Evolutionary conservation across 2,113 vertebrate genomes (phyloP).

Genomic region (Colius striatus): DNA sequence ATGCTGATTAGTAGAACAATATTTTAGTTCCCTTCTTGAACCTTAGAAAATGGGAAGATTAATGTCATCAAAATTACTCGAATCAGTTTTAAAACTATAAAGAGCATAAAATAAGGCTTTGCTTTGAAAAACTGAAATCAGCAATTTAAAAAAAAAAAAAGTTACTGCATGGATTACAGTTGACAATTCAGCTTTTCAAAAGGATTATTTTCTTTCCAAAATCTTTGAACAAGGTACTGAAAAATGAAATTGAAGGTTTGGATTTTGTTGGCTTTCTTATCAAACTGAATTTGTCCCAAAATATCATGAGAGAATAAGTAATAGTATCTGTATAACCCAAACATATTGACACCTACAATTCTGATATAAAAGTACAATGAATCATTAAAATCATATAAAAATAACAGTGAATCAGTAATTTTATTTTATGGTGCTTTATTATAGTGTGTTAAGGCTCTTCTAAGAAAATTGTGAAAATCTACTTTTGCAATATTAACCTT

Average conservation of each 20-base stretch:
- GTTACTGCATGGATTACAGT: background rate
- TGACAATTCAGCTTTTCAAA: background rate
- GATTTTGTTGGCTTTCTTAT: background rate
- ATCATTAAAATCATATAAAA: background rate
- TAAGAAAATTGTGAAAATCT: background rate
- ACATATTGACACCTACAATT: background rate
- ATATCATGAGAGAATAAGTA: background rate
- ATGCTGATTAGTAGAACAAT: background rate
- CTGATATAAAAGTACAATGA: too few relatives aligned
- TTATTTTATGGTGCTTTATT: background rate
- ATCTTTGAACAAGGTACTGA: background rate
- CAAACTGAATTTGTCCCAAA: background rate
- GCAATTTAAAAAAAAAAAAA: background rate
- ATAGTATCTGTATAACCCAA: background rate
- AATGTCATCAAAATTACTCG: background rate
- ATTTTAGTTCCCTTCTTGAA: background rate
- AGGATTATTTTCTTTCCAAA: background rate
- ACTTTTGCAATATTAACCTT: background rate
- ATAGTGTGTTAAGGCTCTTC: background rate
- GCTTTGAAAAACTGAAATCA: background rate
- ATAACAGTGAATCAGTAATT: background rate
- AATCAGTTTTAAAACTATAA: background rate
- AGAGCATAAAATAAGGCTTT: background rate
- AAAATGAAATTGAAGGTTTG: background rate
- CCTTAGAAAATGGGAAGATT: background rate